These are phyloP conservation scores for Hartigia nigra DNA, from an alignment of 2,888 invertebrate genomes.

Conservation along the genomic window DNA sequence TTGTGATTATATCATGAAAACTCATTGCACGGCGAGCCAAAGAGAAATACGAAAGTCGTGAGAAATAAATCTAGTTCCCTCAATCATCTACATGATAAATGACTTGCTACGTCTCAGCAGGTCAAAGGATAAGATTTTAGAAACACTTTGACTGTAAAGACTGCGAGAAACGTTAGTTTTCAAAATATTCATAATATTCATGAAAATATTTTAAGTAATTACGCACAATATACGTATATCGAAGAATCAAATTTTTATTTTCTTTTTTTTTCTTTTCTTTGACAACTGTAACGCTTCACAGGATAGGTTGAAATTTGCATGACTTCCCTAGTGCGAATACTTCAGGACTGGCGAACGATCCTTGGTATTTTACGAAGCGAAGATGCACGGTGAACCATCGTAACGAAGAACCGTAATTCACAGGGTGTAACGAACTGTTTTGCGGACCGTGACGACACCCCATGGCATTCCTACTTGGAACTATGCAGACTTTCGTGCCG, in stretches of 20 bases:
- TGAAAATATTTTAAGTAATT: background rate
- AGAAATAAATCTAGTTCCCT: background rate
- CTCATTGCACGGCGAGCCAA: background rate
- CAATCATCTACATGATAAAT: background rate
- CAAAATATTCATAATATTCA: background rate
- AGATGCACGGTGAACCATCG: slow-evolving; percentile 21
- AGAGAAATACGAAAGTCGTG: background rate
- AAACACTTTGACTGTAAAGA: background rate
- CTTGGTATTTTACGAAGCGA: slow-evolving; percentile 33
- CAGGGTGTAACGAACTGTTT: slow-evolving; percentile 20
- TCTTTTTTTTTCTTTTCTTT: background rate
- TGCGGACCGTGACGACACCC: slow-evolving; percentile 19
- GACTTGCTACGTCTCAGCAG: background rate
- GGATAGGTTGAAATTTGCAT: background rate
- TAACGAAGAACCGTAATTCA: slow-evolving; percentile 16
- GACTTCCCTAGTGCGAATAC: background rate
- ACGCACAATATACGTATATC: background rate
- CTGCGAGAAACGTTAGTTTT: background rate
- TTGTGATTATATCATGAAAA: background rate
- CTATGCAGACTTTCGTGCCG: slow-evolving; percentile 34
- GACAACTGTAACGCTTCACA: background rate
- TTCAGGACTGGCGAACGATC: background rate
- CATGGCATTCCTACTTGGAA: slow-evolving; percentile 24
- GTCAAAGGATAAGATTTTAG: background rate
- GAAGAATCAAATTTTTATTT: background rate